Evolutionary conservation across 2,888 invertebrate species (phyloP).

Genomic region (Cancer borealis): DNA sequence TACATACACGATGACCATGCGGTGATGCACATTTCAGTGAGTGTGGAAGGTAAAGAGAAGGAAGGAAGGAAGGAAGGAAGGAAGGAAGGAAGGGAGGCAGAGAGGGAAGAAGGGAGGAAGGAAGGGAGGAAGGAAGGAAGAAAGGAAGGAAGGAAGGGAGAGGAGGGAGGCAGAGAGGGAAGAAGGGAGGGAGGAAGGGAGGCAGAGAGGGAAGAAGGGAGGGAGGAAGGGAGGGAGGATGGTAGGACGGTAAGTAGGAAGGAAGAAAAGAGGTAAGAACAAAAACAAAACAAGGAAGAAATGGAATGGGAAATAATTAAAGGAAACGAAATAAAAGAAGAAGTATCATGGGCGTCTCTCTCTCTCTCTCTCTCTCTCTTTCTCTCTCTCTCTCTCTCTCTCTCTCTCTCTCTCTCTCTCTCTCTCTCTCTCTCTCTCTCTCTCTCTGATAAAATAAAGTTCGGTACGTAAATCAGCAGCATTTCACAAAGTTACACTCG

Average conservation of each 20-base stretch:
- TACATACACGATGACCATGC: not conserved
- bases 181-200: not conserved
- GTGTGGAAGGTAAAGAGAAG: not conserved
- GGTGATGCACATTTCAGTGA: not conserved
- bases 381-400: no score
- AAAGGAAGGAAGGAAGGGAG: not conserved
- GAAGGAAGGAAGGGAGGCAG: not conserved
- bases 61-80: conserved; percentile 28
- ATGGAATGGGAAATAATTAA: no score
- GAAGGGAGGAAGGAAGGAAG: conserved; percentile 23
- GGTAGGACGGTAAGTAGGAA: not conserved
- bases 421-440: no score
- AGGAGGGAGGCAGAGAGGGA: not conserved
- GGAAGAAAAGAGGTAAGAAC: no score
- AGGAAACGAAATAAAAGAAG: no score
- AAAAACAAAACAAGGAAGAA: no score
- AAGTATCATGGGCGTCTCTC: no score
- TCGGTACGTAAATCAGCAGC: no score
- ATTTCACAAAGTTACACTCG: no score
- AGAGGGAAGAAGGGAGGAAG: conserved; percentile 36
- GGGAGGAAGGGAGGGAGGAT: not conserved
- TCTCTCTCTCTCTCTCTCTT: no score
- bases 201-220: not conserved
- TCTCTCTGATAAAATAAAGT: no score
- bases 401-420: no score